Evolutionary conservation across 2,888 invertebrate genomes (phyloP), one percentile per base, ranked within the genome.

Genomic region (Eulithis prunata): DNA sequence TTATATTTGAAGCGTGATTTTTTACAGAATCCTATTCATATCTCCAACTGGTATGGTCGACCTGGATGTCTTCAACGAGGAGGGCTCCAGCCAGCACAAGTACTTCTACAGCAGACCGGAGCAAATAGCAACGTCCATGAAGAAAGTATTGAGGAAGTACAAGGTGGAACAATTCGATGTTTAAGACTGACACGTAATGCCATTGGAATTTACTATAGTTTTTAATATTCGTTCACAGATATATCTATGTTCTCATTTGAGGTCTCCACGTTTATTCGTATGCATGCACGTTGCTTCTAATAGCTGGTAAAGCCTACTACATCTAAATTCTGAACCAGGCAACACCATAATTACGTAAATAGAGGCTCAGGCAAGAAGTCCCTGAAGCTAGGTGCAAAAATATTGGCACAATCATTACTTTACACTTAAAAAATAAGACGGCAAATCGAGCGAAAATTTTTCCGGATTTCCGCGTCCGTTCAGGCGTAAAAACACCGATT

Each of bases 21-120:
- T 66, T 2, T 81, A 3, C 32, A 94, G 96, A 75, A 94, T 96
- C 46, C 84, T 96, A 36, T 96, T 96, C 82, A 86, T 95, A 64
- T 93, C 94, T 65, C 91, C 95, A 11, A 83, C 88, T 61, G 95
- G 95, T 0, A 74, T 85, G 14, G 91, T 95, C 0, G 92, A 94
- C 75, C 75, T 83, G 4, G 93, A 94, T 12, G 92, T 95, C 21
- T 93, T 85, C 74, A 95, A 95, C 81, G 94, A 94, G 74, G 90
- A 93, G 11, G 94, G 94, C 4, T 94, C 94, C 79, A 87, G 84
- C 13, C 92, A 94, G 61, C 94, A 95, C 78, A 94, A 94, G 70
- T 95, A 93, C 77, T 94, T 94, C 83, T 94, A 94, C 80, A 93
- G 87, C 70, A 85, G 82, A 75, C 90, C 94, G 1, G 87, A 90